phyloP scores from a whole-genome alignment of 92 coral and sea anemone species.

The Actinostola sp. region DNA sequence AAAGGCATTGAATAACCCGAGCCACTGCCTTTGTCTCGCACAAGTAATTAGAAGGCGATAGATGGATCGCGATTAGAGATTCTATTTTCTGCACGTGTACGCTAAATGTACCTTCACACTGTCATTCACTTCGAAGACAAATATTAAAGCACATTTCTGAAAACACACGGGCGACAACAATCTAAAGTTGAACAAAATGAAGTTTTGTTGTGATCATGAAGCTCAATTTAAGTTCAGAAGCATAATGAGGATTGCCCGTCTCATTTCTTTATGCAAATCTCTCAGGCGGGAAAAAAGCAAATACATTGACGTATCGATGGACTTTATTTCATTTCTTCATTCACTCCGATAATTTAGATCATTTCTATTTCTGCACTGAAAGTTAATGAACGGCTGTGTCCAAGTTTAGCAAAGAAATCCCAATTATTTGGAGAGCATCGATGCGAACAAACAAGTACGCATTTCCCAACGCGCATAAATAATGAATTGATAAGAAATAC shows the following conservation, averaged over 20 bases:
- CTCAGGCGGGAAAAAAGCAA: not conserved
- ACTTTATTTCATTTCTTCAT: not conserved
- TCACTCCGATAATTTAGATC: not conserved
- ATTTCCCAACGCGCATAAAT: constrained; percentile 19
- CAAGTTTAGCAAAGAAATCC: not conserved
- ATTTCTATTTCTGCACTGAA: not conserved
- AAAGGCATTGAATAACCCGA: constrained; percentile 1
- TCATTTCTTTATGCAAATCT: not conserved
- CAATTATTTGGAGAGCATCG: not conserved
- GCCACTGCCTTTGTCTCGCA: constrained; percentile 3
- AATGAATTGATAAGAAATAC: constrained; percentile 16
- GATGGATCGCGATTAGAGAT: constrained; percentile 22
- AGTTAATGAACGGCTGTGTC: not conserved
- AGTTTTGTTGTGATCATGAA: not conserved
- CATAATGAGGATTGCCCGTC: not conserved
- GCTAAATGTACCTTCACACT: constrained; percentile 24
- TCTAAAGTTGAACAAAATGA: not conserved
- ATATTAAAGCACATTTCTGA: constrained; percentile 14
- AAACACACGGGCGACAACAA: not conserved
- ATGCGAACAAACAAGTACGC: not conserved
- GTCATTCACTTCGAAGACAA: constrained; percentile 8
- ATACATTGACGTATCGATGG: not conserved
- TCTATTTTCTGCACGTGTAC: constrained; percentile 26
- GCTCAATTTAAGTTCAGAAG: not conserved
- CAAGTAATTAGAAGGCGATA: constrained; percentile 24